Conservation (phyloP, 2,888 invertebrate species). For the Mesorhabditis sp. region DNA sequence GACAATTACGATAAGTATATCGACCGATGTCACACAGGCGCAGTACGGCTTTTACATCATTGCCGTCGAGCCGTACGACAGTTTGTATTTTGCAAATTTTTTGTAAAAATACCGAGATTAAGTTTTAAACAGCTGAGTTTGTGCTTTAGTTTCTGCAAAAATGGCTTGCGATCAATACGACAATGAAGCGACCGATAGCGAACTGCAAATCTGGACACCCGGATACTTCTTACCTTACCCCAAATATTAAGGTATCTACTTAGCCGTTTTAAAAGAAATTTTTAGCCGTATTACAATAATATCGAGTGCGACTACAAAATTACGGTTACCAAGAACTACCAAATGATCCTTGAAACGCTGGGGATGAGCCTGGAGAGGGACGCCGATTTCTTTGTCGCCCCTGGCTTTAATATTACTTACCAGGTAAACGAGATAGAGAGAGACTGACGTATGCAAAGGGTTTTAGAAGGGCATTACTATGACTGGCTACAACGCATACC, state of each 20-base stretch:
- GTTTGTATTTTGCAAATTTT: background rate
- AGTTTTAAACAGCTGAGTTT: background rate
- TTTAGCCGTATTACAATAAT: background rate
- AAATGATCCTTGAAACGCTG: background rate
- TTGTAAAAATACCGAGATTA: background rate
- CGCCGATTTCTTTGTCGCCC: constrained; percentile 2
- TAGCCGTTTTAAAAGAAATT: background rate
- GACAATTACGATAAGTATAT: background rate
- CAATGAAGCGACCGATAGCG: background rate
- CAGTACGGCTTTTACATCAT: background rate
- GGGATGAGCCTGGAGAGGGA: constrained; percentile 4
- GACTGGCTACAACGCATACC: background rate
- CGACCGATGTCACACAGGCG: background rate
- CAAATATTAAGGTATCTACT: too few species aligned
- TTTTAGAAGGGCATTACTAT: background rate
- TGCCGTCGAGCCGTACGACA: background rate
- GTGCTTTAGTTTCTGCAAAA: background rate
- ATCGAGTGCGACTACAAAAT: constrained; percentile 5
- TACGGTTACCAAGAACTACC: background rate
- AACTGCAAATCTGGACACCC: background rate
- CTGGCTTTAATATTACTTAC: background rate
- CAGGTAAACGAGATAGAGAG: too few species aligned
- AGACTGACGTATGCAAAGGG: too few species aligned
- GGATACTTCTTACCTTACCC: background rate
- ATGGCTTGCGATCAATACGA: constrained; percentile 6